Base-by-base conservation (phyloP, 2,113 vertebrate genomes). In the Chamaetylas fuelleborni region DNA sequence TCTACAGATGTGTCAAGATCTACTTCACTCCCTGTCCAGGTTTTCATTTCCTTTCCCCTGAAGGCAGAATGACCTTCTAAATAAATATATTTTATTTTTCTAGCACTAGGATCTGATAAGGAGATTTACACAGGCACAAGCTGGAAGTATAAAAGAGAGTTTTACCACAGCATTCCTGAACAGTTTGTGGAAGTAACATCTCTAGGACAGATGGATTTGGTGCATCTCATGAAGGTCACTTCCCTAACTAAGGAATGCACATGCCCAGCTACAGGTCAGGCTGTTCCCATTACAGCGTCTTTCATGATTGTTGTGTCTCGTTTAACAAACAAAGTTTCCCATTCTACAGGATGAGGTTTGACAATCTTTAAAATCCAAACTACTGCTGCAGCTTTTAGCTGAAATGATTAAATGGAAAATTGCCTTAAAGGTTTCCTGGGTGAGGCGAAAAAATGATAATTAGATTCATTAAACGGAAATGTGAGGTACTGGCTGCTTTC, bases 331-430 rank as follows among this genome's bases (percentile, higher is more conserved):
- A 92, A 74, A 96, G 81, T 86, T 81, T 84, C 73, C 62, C 17
- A 53, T 93, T 95, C 74, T 67, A 69, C 72, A 83, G 54, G 72
- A 78, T 78, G 67, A 91, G 62, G 23, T 70, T 95, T 95, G 82
- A 84, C 19, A 80, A 20, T 53, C 65, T 96, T 93, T 82, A 96
- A 92, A 96, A 93, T 85, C 60, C 84, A 83, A 79, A 79, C 47
- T 81, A 79, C 54, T 91, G 31, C 70, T 69, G 74, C 42, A 91
- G 82, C 74, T 95, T 93, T 96, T 86, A 95, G 84, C 77, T 72
- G 90, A 96, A 96, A 97, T 86, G 58, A 96, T 96, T 95, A 97
- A 92, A 70, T 79, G 65, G 96, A 95, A 98, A 98, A 96, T 89
- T 96, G 82, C 54, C 73, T 87, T 91, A 97, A 97, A 94, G 95